Conservation (phyloP, 1,140 invertebrate species). For the Drosophila varians region DNA sequence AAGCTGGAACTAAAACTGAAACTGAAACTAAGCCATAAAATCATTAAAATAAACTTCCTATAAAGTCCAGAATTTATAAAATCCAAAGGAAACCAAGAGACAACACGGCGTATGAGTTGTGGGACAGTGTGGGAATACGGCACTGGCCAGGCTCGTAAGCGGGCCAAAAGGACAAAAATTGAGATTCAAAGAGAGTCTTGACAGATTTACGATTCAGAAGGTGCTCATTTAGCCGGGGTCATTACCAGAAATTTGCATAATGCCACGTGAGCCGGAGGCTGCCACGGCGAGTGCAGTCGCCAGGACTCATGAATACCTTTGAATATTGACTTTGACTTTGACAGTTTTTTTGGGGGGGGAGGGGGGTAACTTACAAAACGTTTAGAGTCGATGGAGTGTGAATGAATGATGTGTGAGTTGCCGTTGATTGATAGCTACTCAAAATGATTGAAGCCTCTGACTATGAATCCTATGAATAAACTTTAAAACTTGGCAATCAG, state of each 20-base stretch:
- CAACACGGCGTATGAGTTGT: background rate
- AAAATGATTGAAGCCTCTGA: slow-evolving; percentile 1
- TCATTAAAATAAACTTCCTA: too few species aligned
- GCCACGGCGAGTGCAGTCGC: background rate
- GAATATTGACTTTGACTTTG: background rate
- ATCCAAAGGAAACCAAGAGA: background rate
- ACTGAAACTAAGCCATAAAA: too few species aligned
- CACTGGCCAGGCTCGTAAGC: background rate
- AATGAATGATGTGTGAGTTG: slow-evolving; percentile 22
- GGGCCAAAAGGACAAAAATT: background rate
- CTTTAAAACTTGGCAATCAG: background rate
- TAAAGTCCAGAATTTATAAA: too few species aligned
- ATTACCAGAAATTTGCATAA: slow-evolving; percentile 30
- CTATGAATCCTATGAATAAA: background rate
- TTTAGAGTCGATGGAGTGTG: slow-evolving; percentile 24
- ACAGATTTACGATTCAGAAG: slow-evolving; percentile 39
- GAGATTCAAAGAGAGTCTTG: slow-evolving; percentile 7
- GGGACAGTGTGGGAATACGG: background rate
- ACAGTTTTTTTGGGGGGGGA: background rate
- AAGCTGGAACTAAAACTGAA: too few species aligned
- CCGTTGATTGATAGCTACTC: slow-evolving; percentile 19
- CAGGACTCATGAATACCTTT: slow-evolving; percentile 22
- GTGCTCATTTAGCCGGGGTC: slow-evolving; percentile 33
- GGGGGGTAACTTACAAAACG: background rate
- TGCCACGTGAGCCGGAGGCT: background rate